Evolutionary conservation across 1,140 invertebrate genomes (phyloP), one percentile per base, ranked within the genome.

Genomic region (Vollenhovia emeryi): DNA sequence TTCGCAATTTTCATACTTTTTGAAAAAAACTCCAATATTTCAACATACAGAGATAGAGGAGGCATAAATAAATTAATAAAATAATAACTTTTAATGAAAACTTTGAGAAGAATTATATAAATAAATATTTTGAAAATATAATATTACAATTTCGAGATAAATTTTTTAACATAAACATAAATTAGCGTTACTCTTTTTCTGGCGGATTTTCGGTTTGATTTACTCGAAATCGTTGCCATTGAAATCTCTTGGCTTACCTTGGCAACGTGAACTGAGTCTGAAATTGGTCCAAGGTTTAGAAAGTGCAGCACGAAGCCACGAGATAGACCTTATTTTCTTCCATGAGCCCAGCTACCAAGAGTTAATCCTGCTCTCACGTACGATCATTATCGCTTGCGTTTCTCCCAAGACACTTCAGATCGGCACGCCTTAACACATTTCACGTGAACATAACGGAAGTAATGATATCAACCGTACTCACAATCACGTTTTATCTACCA

Each of bases 281-380:
- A 68, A 89, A 86, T 82, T 85, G 74, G 84, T 62, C 45, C 78
- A 84, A 89, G 76, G 57, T 84, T 88, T 89, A 88, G 87, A 89
- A 89, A 88, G 87, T 83, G 55, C 84, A 52, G 30, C 8, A 57
- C 43, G 3, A 27, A 33, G 24, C 7, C 36, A n/a, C 79, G 27
- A 69, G 57, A 64, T 62, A 66, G 50, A 24, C 52, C 45, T 74
- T 57, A 55, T 52, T 87, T 87, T 84, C 64, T 60, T 27, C 43
- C 60, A 18, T 50, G 7, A 21, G n/a, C 30, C n/a, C 7, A 24
- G 30, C 13, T 57, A 69, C 55, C 13, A 48, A 50, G 3, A n/a
- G 52, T 62, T 71, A 73, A 33, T n/a, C 21, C 21, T 40, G 15
- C 55, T 60, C 59, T 80, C 52, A 64, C 50, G 27, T 55, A 45